Evolutionary conservation across 1,140 invertebrate genomes (phyloP).

Genomic region (Drosophila ohnishii): DNA sequence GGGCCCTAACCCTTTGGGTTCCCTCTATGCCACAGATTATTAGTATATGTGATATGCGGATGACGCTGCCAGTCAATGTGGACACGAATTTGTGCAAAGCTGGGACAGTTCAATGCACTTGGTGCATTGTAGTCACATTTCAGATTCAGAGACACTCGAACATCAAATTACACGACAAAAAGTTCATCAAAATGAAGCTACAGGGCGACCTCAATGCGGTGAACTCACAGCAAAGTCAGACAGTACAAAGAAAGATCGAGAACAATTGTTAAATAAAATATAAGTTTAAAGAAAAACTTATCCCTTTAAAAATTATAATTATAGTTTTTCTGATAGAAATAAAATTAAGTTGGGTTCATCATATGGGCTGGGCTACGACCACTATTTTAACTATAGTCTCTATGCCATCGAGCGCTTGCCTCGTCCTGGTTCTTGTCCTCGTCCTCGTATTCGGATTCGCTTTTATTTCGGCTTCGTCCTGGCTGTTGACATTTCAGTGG

Average conservation of each 20-base stretch:
- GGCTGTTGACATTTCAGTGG: constrained; percentile 49
- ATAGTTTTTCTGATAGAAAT: not conserved
- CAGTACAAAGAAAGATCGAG: not conserved
- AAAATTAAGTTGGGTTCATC: not conserved
- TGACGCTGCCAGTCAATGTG: constrained; percentile 10
- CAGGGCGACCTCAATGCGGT: not conserved
- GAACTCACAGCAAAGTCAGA: not conserved
- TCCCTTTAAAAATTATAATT: not conserved
- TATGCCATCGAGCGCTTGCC: not conserved
- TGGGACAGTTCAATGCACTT: constrained; percentile 68
- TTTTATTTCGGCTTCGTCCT: constrained; percentile 35
- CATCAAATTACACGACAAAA: constrained; percentile 66
- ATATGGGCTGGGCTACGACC: not conserved
- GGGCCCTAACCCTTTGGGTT: constrained; percentile 5
- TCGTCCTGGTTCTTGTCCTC: constrained; percentile 11
- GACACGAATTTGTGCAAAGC: constrained; percentile 62
- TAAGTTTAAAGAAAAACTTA: too few relatives aligned
- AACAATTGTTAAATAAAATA: not conserved
- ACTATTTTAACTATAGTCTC: constrained; percentile 14
- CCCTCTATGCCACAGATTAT: constrained; percentile 7
- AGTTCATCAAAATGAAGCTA: constrained; percentile 43
- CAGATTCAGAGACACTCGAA: constrained; percentile 28
- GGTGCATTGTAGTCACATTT: constrained; percentile 53
- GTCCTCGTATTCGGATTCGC: not conserved
- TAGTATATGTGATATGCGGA: constrained; percentile 1